phyloP scores from a whole-genome alignment of 2,113 vertebrate species.

The Eretmochelys imbricata region DNA sequence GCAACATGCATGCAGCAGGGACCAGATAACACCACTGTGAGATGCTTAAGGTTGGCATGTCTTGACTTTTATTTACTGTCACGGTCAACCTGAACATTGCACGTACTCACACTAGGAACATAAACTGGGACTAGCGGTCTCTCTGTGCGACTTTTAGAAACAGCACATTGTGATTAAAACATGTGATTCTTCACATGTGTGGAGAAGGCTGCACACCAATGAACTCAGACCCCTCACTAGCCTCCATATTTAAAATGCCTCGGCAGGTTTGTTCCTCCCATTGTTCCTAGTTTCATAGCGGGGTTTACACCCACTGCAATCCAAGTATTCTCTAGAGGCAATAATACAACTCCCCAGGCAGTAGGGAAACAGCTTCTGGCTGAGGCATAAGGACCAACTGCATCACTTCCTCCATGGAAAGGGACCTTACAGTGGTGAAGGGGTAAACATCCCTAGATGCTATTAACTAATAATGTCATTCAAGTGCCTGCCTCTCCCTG shows the following conservation, averaged over 20 bases:
- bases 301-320: neutral
- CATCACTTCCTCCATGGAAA: neutral
- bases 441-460: neutral
- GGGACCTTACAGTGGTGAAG: neutral
- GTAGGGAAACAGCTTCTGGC: fast-evolving
- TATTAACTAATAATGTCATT: fast-evolving
- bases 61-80: neutral
- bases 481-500: neutral
- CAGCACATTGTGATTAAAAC: neutral
- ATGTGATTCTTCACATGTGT: no score
- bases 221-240: neutral
- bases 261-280: neutral
- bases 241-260: neutral
- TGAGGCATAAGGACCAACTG: neutral
- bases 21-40: neutral
- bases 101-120: fast-evolving
- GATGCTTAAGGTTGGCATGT: fast-evolving
- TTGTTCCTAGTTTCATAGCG: neutral
- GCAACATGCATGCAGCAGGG: fast-evolving
- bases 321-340: conserved; percentile 8
- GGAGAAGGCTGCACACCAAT: no score
- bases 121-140: neutral
- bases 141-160: neutral
- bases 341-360: neutral
- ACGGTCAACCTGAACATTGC: neutral